Conservation (phyloP, 2,888 invertebrate genomes). For the Augiades crinisus region DNA sequence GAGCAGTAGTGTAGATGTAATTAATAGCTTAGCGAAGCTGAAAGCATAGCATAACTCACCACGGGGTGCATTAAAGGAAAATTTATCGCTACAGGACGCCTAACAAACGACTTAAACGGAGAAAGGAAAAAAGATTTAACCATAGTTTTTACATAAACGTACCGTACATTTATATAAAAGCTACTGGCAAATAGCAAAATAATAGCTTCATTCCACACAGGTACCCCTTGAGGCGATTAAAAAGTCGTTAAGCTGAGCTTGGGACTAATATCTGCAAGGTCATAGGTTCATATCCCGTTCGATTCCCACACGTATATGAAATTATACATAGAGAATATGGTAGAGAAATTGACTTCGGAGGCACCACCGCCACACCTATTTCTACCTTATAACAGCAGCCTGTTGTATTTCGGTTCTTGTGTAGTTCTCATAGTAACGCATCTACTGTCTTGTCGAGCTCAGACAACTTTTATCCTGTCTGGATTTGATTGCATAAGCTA, state of each 20-base stretch:
- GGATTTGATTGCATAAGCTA: too few species aligned
- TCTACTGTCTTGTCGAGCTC: too few species aligned
- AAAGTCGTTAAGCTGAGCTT: conserved; percentile 12
- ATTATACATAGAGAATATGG: too few species aligned
- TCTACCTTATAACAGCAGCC: too few species aligned
- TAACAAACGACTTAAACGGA: not conserved
- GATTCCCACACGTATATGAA: not conserved
- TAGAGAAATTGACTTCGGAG: too few species aligned
- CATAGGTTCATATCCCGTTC: not conserved
- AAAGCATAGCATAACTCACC: conserved; percentile 16
- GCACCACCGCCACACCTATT: too few species aligned
- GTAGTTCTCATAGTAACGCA: too few species aligned
- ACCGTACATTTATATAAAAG: not conserved
- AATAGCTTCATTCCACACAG: conserved; percentile 4
- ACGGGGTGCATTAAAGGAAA: conserved; percentile 8
- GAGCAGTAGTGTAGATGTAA: conserved; percentile 1
- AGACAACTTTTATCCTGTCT: too few species aligned
- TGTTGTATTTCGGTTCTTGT: too few species aligned
- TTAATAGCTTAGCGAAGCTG: not conserved
- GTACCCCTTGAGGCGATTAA: conserved; percentile 13
- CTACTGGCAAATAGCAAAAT: conserved; percentile 10
- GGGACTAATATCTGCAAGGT: conserved; percentile 1
- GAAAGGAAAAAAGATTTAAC: not conserved
- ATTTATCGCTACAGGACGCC: conserved; percentile 15
- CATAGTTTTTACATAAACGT: conserved; percentile 1